These are phyloP conservation scores for Chondrosia reniformis DNA, from an alignment of 37 sponge, comb jelly and placozoan species.

Conservation along the genomic window DNA sequence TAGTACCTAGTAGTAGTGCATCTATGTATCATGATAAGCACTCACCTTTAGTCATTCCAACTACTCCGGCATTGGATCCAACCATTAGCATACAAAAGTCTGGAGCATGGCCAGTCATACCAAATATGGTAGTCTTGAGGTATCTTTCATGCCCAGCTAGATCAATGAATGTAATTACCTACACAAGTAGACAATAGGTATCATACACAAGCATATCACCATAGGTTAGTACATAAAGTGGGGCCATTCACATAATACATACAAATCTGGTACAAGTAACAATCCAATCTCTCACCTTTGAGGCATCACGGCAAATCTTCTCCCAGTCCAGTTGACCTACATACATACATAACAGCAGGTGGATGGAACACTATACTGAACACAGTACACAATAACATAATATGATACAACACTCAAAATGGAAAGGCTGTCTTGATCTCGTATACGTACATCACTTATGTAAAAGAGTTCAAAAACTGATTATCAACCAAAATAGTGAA, in stretches of 20 bases:
- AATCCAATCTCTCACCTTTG: constrained; percentile 86
- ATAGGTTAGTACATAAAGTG: background rate
- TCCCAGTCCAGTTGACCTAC: constrained; percentile 85
- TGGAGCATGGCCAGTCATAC: constrained; percentile 98
- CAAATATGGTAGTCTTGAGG: constrained; percentile 98
- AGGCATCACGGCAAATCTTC: constrained; percentile 79
- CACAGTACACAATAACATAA: too few relatives aligned
- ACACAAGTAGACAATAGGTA: background rate
- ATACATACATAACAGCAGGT: too few relatives aligned
- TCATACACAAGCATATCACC: background rate
- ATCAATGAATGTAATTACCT: constrained; percentile 94
- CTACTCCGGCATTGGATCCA: constrained; percentile 91
- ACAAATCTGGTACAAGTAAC: too few relatives aligned
- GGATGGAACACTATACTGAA: too few relatives aligned
- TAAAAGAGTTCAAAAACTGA: background rate
- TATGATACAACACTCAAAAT: background rate
- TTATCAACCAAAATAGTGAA: background rate
- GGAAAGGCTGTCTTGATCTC: background rate
- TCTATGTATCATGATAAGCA: too few relatives aligned
- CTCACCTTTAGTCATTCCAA: constrained; percentile 90
- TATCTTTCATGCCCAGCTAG: constrained; percentile 96
- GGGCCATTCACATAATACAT: background rate
- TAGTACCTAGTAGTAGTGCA: background rate
- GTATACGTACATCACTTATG: background rate
- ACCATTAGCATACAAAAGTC: constrained; percentile 99